A percentile compares a stretch with the other conserved stretches of the same genome.
Evolutionary conservation across 2,888 invertebrate species (phyloP).

Genomic region (Ormyrus nitidulus): DNA sequence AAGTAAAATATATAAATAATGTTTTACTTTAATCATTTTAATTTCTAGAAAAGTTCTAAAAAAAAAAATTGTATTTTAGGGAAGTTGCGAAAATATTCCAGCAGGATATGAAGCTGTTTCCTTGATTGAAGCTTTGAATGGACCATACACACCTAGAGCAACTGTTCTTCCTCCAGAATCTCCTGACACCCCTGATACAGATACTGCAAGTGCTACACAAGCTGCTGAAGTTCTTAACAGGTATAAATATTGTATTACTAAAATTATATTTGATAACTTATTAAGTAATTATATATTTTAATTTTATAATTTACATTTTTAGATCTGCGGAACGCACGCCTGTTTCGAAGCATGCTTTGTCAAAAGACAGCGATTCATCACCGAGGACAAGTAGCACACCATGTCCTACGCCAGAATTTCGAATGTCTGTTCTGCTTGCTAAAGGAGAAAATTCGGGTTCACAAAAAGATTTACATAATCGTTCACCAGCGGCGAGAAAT

Average conservation of each 20-base stretch:
- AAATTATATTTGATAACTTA: not conserved
- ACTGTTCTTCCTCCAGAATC: conserved; percentile 74
- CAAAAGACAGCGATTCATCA: conserved; percentile 69
- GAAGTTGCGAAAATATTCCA: conserved; percentile 89
- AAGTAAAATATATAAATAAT: conserved; percentile 75
- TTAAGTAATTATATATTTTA: not conserved
- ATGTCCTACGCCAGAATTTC: conserved; percentile 78
- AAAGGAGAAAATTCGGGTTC: conserved; percentile 78
- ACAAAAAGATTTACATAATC: conserved; percentile 71
- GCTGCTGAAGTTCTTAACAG: conserved; percentile 84
- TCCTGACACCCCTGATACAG: conserved; percentile 80
- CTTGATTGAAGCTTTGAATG: conserved; percentile 96
- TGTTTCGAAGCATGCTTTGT: conserved; percentile 68
- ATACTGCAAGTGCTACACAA: conserved; percentile 79
- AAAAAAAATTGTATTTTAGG: conserved; percentile 73
- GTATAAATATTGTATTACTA: conserved; percentile 54
- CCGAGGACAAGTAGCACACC: conserved; percentile 69
- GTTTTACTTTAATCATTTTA: conserved; percentile 9
- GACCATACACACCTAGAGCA: conserved; percentile 83
- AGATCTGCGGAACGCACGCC: conserved; percentile 71
- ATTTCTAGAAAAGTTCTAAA: conserved; percentile 12
- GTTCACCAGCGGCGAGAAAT: conserved; percentile 69
- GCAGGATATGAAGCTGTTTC: conserved; percentile 96
- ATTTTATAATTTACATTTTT: not conserved
- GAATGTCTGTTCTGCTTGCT: conserved; percentile 84